Evolutionary conservation across 2,113 vertebrate genomes (phyloP).

Genomic region (Gobiocypris rarus): DNA sequence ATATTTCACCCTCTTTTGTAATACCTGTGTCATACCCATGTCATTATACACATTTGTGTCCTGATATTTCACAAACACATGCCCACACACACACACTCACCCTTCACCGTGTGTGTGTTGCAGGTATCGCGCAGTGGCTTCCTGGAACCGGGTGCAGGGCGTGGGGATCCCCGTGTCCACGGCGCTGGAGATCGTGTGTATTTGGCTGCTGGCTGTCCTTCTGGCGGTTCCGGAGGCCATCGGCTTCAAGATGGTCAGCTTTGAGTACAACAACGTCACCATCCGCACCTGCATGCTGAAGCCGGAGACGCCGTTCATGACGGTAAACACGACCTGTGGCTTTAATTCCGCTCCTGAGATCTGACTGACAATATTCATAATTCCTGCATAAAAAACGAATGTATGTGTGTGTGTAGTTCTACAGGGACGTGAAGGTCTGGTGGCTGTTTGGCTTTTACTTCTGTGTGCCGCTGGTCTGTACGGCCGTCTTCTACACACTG

Average conservation of each 20-base stretch:
- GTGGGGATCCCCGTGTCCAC: conserved; percentile 88
- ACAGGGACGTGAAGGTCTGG: conserved; percentile 89
- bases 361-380: too few species aligned
- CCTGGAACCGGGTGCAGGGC: conserved; percentile 92
- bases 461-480: conserved; percentile 88
- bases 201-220: conserved; percentile 88
- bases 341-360: background rate
- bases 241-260: conserved; percentile 83
- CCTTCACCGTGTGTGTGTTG: conserved; percentile 49
- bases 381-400: too few species aligned
- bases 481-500: conserved; percentile 89
- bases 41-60: too few species aligned
- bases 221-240: conserved; percentile 93
- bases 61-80: too few species aligned
- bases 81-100: too few species aligned
- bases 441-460: conserved; percentile 98
- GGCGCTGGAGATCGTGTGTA: conserved; percentile 86
- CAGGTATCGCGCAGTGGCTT: conserved; percentile 93
- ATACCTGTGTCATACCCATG: too few species aligned
- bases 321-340: conserved; percentile 63
- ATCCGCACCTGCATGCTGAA: conserved; percentile 87
- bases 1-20: too few species aligned
- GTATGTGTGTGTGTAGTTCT: conserved; percentile 71
- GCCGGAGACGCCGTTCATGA: conserved; percentile 80
- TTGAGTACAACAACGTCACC: conserved; percentile 76